phyloP scores from a whole-genome alignment of 1,140 invertebrate species.

The Platyura marginata region DNA sequence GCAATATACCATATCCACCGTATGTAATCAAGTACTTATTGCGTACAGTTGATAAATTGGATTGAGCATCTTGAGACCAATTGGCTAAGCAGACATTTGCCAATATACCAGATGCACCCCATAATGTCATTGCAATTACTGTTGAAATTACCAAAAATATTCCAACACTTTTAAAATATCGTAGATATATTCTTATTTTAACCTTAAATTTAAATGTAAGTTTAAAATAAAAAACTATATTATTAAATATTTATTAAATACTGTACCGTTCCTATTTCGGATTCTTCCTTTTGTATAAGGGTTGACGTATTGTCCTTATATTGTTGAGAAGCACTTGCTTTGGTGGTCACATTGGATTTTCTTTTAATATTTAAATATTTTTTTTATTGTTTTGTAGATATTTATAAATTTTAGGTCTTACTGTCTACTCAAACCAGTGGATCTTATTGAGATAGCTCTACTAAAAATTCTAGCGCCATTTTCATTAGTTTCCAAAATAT shows the following conservation, averaged over 20 bases:
- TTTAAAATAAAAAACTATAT: too few species aligned
- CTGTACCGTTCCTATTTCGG: slow-evolving; percentile 77
- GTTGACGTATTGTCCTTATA: too few species aligned
- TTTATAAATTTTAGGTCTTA: background rate
- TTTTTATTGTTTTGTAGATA: background rate
- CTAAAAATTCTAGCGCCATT: background rate
- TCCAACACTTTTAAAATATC: slow-evolving; percentile 78
- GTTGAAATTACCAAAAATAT: slow-evolving; percentile 51
- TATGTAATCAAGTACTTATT: slow-evolving; percentile 79
- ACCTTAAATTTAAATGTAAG: slow-evolving; percentile 36
- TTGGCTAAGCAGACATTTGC: slow-evolving; percentile 83
- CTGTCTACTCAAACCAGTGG: background rate
- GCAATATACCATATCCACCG: slow-evolving; percentile 64
- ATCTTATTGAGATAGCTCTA: background rate
- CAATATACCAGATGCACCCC: too few species aligned
- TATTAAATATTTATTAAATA: too few species aligned
- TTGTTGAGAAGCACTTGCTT: too few species aligned
- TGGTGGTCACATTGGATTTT: too few species aligned
- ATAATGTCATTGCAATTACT: too few species aligned
- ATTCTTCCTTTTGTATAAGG: slow-evolving; percentile 77
- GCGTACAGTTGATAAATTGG: slow-evolving; percentile 36
- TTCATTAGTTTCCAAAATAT: background rate
- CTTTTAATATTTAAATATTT: too few species aligned
- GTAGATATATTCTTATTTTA: slow-evolving; percentile 74
- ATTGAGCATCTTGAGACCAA: slow-evolving; percentile 57